A percentile compares a stretch with the other conserved stretches of the same genome.
Evolutionary conservation across 2,888 invertebrate species (phyloP).

Genomic region (Carcina quercana): DNA sequence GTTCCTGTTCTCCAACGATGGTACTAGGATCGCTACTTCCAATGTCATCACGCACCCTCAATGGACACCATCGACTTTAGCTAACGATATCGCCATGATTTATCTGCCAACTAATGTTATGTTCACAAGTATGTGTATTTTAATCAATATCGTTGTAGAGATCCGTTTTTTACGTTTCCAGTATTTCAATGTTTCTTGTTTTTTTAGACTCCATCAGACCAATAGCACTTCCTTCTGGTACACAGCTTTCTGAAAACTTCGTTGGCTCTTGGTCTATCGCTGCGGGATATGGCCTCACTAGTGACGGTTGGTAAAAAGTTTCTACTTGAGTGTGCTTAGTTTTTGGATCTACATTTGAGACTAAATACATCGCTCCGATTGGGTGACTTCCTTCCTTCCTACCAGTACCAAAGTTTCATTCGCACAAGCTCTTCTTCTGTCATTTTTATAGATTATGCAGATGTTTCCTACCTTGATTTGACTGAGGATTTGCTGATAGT

Average conservation of each 20-base stretch:
- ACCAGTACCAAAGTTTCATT: no score
- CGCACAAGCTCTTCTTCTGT: no score
- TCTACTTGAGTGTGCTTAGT: no score
- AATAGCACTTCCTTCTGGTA: constrained; percentile 25
- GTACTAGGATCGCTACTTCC: constrained; percentile 29
- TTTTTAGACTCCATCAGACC: constrained; percentile 34
- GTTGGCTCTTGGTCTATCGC: constrained; percentile 33
- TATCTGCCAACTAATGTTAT: constrained; percentile 27
- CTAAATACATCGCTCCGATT: no score
- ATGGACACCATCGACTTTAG: constrained; percentile 22
- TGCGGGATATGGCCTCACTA: constrained; percentile 42
- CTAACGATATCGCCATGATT: constrained; percentile 44
- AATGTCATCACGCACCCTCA: constrained; percentile 35
- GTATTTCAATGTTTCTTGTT: not conserved
- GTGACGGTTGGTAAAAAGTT: no score
- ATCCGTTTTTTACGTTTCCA: no score
- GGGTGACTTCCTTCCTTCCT: no score
- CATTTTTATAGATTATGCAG: no score
- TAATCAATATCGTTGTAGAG: not conserved
- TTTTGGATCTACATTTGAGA: no score
- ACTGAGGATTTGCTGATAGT: no score
- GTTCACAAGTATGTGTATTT: no score
- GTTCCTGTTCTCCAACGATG: constrained; percentile 30
- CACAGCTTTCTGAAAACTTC: constrained; percentile 27
- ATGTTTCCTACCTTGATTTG: no score